phyloP scores from a whole-genome alignment of 2,113 vertebrate genomes.

The Triplophysa rosa region DNA sequence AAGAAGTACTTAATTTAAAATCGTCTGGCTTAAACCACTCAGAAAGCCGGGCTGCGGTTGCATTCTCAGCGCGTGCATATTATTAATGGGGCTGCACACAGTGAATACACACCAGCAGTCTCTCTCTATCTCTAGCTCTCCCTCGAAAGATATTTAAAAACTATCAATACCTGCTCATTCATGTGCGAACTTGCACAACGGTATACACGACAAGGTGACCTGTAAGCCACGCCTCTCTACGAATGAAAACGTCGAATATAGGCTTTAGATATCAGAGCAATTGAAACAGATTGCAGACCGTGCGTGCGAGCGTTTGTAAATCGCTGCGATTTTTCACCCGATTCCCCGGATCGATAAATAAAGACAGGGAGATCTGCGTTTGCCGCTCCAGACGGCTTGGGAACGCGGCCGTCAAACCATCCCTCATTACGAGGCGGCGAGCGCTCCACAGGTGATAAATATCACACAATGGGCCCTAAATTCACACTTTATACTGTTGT shows the following conservation, averaged over 20 bases:
- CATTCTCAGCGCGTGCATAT: constrained; percentile 16
- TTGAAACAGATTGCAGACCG: constrained; percentile 59
- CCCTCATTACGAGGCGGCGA: constrained; percentile 29
- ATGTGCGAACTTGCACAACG: background rate
- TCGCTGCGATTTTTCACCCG: constrained; percentile 58
- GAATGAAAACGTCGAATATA: constrained; percentile 27
- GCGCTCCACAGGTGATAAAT: constrained; percentile 34
- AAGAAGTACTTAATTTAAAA: constrained; percentile 27
- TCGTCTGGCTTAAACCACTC: background rate
- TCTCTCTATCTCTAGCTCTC: background rate
- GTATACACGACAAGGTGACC: constrained; percentile 22
- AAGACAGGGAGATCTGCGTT: background rate
- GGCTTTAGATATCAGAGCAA: constrained; percentile 37
- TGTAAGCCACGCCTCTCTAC: background rate
- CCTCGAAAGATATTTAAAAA: background rate
- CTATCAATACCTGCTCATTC: background rate
- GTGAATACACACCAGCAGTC: background rate
- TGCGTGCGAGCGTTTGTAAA: constrained; percentile 57
- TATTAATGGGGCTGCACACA: background rate
- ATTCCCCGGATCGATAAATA: constrained; percentile 59
- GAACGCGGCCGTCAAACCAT: constrained; percentile 10
- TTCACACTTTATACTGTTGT: constrained; percentile 23
- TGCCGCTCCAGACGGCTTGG: background rate
- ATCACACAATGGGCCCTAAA: constrained; percentile 23
- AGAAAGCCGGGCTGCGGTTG: background rate